These are phyloP conservation scores for Pristionchus exspectatus DNA, from an alignment of 2,888 invertebrate genomes.

Conservation along the genomic window DNA sequence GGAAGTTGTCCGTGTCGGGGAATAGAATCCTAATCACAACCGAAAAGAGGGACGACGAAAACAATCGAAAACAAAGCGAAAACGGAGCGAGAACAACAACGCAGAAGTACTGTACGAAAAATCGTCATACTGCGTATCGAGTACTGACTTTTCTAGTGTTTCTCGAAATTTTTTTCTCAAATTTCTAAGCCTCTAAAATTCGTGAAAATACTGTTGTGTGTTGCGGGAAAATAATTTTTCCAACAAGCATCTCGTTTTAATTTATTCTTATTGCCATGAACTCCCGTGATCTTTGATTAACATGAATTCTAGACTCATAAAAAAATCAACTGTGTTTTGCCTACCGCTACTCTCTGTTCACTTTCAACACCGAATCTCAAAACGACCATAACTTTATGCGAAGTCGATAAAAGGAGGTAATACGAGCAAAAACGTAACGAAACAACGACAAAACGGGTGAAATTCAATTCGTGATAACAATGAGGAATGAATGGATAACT, in stretches of 20 bases:
- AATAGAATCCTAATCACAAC: neutral
- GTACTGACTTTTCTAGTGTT: neutral
- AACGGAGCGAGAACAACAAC: neutral
- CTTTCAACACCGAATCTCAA: neutral
- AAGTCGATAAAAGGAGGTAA: neutral
- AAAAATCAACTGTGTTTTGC: too few species aligned
- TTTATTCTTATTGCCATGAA: too few species aligned
- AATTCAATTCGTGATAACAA: constrained; percentile 40
- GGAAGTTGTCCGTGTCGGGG: too few species aligned
- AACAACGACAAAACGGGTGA: constrained; percentile 3
- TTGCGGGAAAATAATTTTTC: too few species aligned
- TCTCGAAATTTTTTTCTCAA: neutral
- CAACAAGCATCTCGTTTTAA: too few species aligned
- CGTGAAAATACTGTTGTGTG: too few species aligned
- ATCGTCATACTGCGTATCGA: neutral
- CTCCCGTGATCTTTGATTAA: too few species aligned
- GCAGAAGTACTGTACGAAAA: neutral
- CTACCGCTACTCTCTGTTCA: neutral
- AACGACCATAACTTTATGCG: constrained; percentile 24
- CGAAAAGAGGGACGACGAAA: neutral
- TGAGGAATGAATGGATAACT: neutral
- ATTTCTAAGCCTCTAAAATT: neutral
- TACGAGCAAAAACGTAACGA: constrained; percentile 26
- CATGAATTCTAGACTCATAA: too few species aligned
- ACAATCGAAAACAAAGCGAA: neutral